Evolutionary conservation across 2,113 vertebrate species (phyloP), one percentile per base, ranked within the genome.

Genomic region (Gnathonemus echidnorhynchus): DNA sequence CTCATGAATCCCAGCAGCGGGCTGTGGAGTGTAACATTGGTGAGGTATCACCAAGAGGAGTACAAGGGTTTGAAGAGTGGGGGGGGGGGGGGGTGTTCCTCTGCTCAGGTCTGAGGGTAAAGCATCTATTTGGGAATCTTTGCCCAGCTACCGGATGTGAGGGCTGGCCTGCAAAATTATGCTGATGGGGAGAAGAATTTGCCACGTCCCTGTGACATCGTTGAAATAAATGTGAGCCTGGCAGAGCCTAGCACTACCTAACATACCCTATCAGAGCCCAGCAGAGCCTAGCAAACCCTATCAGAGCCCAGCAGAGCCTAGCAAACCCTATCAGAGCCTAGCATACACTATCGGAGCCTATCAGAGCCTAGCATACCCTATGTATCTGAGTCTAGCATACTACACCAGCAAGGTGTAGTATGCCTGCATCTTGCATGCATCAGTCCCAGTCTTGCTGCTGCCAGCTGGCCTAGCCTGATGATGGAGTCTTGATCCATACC

Each of bases 1-100:
- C 92, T 92, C 66, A 97, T 95, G 90, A 98, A 98, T 89, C 93
- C 94, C 92, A 98, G 94, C 86, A 98, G 96, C 27, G 97, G 94
- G 90, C 97, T 98, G 91, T 10, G 77, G 39, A 84, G 58, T 21
- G 87, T 58, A 66, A 3, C 87, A 86, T n/a, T 0, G 13, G 42
- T 19, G 2, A 48, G 27, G 27, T 21, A 70, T 66, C 2, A 66
- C 5, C 53, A 66, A 17, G 13, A 31, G 31, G 15, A 48, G 53
- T 35, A 42, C 88, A 70, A 27, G 8, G 42, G 27, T 74, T 35
- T 27, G 56, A 17, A 35, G 35, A 19, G 11, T 88, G 13, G 7
- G 42, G 83, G 42, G 7, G 42, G 83, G 42, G 19, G 80, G 31
- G 42, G 80, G 24, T 10, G 6, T 42, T 77, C 15, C 35, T 77